Evolutionary conservation across 2,888 invertebrate genomes (phyloP).

Genomic region (Lithophane ornitopus): DNA sequence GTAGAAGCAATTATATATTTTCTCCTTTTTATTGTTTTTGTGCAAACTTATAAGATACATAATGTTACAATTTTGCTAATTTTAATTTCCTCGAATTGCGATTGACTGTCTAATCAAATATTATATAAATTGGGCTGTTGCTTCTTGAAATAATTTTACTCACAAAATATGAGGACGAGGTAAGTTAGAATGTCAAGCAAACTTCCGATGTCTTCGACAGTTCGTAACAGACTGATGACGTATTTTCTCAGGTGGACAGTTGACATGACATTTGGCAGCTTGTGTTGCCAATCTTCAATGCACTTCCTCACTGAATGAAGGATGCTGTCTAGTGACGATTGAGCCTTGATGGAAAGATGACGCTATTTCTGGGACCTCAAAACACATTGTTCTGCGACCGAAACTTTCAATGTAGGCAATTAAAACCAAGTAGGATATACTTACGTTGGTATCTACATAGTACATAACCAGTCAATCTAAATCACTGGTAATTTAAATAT

Average conservation of each 20-base stretch:
- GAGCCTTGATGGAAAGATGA: too few species aligned
- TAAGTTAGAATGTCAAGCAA: background rate
- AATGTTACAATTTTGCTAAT: background rate
- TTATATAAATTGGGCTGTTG: background rate
- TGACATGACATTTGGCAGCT: conserved; percentile 26
- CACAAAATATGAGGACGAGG: background rate
- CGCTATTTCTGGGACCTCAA: background rate
- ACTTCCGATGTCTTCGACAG: conserved; percentile 6
- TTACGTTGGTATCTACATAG: too few species aligned
- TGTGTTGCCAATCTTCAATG: conserved; percentile 27
- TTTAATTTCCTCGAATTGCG: too few species aligned
- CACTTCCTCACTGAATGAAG: conserved; percentile 16
- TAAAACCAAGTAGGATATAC: background rate
- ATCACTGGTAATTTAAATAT: background rate
- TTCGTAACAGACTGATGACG: background rate
- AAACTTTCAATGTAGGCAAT: background rate
- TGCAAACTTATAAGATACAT: background rate
- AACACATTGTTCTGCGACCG: background rate
- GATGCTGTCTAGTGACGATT: background rate
- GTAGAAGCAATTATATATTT: too few species aligned
- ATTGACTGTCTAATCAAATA: background rate
- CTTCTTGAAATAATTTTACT: background rate
- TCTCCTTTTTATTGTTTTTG: background rate
- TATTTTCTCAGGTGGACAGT: background rate
- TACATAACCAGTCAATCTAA: background rate